phyloP scores from a whole-genome alignment of 2,113 vertebrate genomes.

The Tragelaphus strepsiceros region DNA sequence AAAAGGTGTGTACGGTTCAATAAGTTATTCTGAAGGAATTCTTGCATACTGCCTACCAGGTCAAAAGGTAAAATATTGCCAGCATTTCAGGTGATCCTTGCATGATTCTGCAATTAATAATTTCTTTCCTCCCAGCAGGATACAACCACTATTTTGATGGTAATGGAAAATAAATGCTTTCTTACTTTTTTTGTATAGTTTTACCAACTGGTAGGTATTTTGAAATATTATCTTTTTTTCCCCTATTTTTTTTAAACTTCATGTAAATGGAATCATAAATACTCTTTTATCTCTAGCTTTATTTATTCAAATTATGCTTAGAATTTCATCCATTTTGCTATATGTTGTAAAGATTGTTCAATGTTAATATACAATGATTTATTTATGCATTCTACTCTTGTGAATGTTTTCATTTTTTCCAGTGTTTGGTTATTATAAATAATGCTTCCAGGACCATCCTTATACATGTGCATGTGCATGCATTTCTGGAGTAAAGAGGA shows the following conservation, averaged over 20 bases:
- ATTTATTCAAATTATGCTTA: background rate
- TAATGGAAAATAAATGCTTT: background rate
- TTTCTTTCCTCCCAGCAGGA: background rate
- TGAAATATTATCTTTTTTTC: background rate
- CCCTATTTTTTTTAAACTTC: background rate
- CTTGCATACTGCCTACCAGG: background rate
- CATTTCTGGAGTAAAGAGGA: background rate
- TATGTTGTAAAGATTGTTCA: background rate
- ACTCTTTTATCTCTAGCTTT: background rate
- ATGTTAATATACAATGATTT: background rate
- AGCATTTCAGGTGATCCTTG: background rate
- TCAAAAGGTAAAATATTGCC: background rate
- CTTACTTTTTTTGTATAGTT: background rate
- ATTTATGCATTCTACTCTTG: background rate
- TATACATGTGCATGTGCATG: background rate
- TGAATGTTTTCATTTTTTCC: background rate
- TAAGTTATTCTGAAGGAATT: background rate
- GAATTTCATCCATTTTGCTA: background rate
- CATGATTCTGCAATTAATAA: background rate
- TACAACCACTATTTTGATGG: background rate
- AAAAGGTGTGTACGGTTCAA: background rate
- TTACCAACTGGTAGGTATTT: background rate
- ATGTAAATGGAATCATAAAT: background rate
- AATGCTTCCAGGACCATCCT: background rate
- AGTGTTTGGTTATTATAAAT: background rate